These are phyloP conservation scores for Nesoenas mayeri DNA, from an alignment of 2,113 vertebrate species.

Conservation along the genomic window DNA sequence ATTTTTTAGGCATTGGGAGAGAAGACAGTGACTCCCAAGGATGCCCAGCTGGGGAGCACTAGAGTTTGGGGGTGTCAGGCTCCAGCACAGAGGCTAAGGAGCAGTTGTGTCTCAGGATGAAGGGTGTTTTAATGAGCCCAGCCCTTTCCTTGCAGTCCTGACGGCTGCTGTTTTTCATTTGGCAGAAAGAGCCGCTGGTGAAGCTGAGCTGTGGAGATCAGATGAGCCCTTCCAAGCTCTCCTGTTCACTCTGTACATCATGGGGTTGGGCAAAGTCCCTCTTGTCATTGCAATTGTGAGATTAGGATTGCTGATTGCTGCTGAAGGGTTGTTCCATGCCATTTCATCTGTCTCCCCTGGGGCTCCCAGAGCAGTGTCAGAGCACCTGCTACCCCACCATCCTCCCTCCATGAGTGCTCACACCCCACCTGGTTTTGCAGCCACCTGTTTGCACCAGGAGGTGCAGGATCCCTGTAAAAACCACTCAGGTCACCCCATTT, in stretches of 20 bases:
- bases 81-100: neutral
- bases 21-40: neutral
- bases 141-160: neutral
- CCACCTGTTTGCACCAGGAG: neutral
- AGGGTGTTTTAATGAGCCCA: neutral
- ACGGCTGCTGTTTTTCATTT: neutral
- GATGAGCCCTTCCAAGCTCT: neutral
- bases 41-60: neutral
- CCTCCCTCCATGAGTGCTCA: rapidly evolving
- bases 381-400: neutral
- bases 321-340: neutral
- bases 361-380: neutral
- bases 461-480: neutral
- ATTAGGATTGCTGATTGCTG: neutral
- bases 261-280: neutral
- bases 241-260: neutral
- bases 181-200: neutral
- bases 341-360: rapidly evolving
- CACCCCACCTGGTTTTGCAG: neutral
- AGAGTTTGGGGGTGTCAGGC: neutral
- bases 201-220: neutral
- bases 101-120: neutral
- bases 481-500: neutral
- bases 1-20: neutral
- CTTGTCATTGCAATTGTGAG: neutral